phyloP scores from a whole-genome alignment of 1,140 invertebrate genomes.

The Tetragnatha versicolor region DNA sequence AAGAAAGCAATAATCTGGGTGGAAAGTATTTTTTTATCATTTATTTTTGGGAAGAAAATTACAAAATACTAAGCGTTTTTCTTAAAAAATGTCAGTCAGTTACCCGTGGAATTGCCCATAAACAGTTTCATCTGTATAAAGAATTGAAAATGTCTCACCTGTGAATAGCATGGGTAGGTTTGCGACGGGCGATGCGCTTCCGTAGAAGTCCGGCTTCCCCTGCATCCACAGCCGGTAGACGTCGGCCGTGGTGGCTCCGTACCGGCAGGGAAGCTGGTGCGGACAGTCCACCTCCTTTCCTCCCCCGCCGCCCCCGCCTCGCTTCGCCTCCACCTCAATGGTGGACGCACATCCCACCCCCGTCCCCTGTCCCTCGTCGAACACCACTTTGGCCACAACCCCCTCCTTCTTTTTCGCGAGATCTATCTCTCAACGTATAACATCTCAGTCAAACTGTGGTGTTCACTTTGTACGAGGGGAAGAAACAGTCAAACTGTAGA shows the following conservation, averaged over 20 bases:
- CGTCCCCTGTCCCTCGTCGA: background rate
- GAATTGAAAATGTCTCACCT: too few relatives aligned
- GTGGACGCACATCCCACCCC: background rate
- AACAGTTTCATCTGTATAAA: too few relatives aligned
- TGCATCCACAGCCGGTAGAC: constrained; percentile 54
- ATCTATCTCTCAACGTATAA: too few relatives aligned
- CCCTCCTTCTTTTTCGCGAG: background rate
- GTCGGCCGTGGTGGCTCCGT: constrained; percentile 44
- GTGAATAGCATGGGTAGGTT: constrained; percentile 58
- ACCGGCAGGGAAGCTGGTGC: constrained; percentile 48
- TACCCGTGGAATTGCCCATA: too few relatives aligned
- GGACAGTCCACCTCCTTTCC: constrained; percentile 32
- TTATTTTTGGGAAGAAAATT: too few relatives aligned
- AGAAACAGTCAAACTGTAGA: too few relatives aligned
- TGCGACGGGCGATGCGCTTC: constrained; percentile 59
- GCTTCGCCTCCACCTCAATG: constrained; percentile 45
- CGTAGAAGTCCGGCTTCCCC: constrained; percentile 50
- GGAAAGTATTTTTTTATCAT: too few relatives aligned
- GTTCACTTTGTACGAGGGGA: background rate
- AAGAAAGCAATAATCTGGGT: too few relatives aligned
- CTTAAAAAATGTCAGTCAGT: too few relatives aligned
- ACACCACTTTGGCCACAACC: background rate
- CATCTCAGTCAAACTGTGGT: too few relatives aligned
- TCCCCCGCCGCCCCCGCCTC: constrained; percentile 21
- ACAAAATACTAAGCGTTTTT: too few relatives aligned